phyloP scores from a whole-genome alignment of 2,113 vertebrate genomes.

The Phalacrocorax aristotelis region DNA sequence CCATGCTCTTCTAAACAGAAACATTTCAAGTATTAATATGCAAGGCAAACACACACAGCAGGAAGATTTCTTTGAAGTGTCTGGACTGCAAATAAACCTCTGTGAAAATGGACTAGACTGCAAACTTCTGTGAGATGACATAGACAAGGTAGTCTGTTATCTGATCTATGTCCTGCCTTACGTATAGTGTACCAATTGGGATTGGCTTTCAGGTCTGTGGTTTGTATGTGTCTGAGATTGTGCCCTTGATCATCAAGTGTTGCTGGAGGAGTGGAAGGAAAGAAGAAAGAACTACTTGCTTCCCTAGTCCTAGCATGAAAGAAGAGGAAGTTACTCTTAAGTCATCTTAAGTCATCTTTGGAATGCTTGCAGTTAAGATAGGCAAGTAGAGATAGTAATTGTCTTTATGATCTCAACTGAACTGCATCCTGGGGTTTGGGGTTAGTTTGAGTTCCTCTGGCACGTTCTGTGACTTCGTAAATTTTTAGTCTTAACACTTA shows the following conservation, averaged over 20 bases:
- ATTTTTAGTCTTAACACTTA: background rate
- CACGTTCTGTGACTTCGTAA: background rate
- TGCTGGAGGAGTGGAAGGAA: background rate
- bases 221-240: background rate
- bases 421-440: background rate
- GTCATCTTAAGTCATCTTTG: background rate
- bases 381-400: background rate
- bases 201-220: background rate
- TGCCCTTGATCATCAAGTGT: background rate
- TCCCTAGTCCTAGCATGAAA: background rate
- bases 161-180: background rate
- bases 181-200: accelerated
- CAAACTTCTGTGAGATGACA: background rate
- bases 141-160: background rate
- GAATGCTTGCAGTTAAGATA: background rate
- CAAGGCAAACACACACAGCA: background rate
- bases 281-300: background rate
- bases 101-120: background rate
- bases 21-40: background rate
- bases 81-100: background rate
- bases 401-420: background rate
- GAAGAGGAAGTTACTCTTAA: background rate
- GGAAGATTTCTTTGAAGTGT: background rate
- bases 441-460: background rate
- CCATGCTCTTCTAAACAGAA: background rate